Evolutionary conservation across 2,797 vertebrate genomes (phyloP).

Genomic region (Paguma larvata): DNA sequence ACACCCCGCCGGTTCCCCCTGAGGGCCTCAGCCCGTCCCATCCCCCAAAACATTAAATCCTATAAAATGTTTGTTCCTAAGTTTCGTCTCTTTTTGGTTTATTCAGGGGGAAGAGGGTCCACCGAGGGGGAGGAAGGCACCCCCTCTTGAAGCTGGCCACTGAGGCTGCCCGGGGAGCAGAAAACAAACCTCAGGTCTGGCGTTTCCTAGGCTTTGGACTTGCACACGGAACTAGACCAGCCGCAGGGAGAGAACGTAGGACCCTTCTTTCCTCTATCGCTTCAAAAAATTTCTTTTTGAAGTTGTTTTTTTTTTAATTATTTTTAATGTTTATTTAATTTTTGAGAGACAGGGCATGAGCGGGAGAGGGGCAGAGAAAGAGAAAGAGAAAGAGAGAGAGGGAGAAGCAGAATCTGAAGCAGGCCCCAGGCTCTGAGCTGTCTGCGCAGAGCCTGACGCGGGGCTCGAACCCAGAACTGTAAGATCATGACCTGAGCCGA

Average conservation of each 20-base stretch:
- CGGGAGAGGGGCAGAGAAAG: too few species aligned
- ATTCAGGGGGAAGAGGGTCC: background rate
- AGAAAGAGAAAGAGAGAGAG: too few species aligned
- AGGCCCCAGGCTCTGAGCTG: too few species aligned
- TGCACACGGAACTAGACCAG: background rate
- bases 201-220: background rate
- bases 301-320: too few species aligned
- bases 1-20: background rate
- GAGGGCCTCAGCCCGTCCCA: background rate
- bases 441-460: too few species aligned
- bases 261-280: background rate
- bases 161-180: background rate
- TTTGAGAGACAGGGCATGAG: too few species aligned
- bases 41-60: constrained; percentile 62
- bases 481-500: too few species aligned
- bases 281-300: background rate
- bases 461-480: too few species aligned
- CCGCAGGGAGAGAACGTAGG: background rate
- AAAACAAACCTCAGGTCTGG: background rate
- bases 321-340: too few species aligned
- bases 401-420: too few species aligned
- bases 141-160: background rate
- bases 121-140: background rate
- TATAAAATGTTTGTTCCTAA: constrained; percentile 8
- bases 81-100: constrained; percentile 23